Percentiles rank a stretch among this genome's conserved stretches.
These are phyloP conservation scores for Grantiella picta DNA, from an alignment of 2,113 vertebrate species.

Conservation along the genomic window DNA sequence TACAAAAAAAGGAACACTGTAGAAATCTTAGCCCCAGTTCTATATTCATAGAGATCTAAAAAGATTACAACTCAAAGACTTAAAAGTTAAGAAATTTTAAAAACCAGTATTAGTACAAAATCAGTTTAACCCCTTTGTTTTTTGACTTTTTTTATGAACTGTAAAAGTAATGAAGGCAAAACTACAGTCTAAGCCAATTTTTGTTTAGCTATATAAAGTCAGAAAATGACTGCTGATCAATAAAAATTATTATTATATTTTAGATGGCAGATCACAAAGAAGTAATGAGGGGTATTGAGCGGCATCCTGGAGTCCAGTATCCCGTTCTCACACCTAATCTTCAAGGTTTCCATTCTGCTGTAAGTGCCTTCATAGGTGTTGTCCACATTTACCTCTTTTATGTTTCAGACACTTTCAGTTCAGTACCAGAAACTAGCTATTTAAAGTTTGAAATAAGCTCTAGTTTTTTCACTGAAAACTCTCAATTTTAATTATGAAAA, in stretches of 20 bases:
- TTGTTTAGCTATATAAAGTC: not conserved
- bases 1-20: not conserved
- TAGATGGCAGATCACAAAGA: conserved; percentile 94
- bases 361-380: conserved; percentile 68
- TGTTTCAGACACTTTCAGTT: not conserved
- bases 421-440: not conserved
- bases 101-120: not conserved
- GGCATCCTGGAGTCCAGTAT: conserved; percentile 80
- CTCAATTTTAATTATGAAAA: not conserved
- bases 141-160: not conserved
- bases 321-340: conserved; percentile 93
- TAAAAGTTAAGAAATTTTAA: not conserved
- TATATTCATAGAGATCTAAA: not conserved
- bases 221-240: not conserved
- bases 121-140: not conserved
- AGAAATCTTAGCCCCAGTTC: not conserved
- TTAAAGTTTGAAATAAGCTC: not conserved
- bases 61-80: not conserved
- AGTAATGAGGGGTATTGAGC: conserved; percentile 86
- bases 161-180: not conserved
- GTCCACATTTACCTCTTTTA: not conserved
- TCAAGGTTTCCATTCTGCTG: conserved; percentile 89
- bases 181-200: not conserved
- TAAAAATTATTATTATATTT: conserved; percentile 41
- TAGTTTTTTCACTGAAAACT: not conserved